phyloP scores from a whole-genome alignment of 2,113 vertebrate species.

The Laticauda colubrina region DNA sequence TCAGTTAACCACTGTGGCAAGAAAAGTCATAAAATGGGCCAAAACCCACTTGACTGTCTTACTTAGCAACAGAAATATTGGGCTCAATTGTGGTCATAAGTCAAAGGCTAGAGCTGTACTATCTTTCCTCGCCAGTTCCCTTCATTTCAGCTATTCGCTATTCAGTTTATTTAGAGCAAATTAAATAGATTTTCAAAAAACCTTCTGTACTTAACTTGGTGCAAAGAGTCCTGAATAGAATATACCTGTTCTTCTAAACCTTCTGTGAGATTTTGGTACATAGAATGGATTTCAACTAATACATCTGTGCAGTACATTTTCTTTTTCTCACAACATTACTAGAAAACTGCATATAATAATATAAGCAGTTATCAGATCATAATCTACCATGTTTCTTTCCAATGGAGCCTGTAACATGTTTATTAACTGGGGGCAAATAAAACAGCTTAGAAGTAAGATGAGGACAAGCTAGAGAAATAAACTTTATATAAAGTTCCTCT shows the following conservation, averaged over 20 bases:
- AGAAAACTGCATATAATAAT: conserved; percentile 10
- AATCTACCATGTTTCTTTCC: neutral
- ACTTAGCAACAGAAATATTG: neutral
- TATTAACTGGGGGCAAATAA: conserved; percentile 23
- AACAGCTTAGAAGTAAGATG: neutral
- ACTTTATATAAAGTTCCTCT: neutral
- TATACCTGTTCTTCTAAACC: conserved; percentile 70
- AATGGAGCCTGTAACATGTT: conserved; percentile 2
- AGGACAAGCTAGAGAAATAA: neutral
- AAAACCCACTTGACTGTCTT: neutral
- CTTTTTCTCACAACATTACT: conserved; percentile 12
- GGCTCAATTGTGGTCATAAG: neutral
- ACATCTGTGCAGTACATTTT: conserved; percentile 27
- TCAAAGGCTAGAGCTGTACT: neutral
- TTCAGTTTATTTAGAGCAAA: neutral
- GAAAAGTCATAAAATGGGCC: neutral
- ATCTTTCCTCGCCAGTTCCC: neutral
- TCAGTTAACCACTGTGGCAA: neutral
- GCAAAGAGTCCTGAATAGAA: conserved; percentile 69
- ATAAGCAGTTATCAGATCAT: conserved; percentile 19
- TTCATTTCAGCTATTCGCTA: neutral
- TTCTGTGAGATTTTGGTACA: conserved; percentile 52
- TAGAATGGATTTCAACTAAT: conserved; percentile 6
- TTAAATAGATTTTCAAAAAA: neutral
- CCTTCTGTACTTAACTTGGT: conserved; percentile 70